A percentile compares a stretch with the other conserved stretches of the same genome.
phyloP scores from a whole-genome alignment of 2,888 invertebrate genomes.

The Zygothrica quintamaculata region DNA sequence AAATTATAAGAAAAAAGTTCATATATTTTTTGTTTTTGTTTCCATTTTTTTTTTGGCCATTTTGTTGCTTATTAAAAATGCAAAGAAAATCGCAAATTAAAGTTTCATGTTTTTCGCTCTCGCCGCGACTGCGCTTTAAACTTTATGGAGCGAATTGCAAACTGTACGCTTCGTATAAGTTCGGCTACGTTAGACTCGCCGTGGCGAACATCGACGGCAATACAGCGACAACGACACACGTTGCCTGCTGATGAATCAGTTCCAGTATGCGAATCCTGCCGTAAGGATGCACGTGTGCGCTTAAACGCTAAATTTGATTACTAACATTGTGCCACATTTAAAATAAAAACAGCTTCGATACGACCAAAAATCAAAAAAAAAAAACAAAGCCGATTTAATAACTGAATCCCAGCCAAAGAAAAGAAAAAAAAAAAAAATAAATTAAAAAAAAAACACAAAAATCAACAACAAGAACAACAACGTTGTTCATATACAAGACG shows the following conservation, averaged over 20 bases:
- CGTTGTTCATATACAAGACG: slow-evolving; percentile 68
- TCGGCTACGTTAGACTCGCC: slow-evolving; percentile 37
- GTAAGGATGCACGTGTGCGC: slow-evolving; percentile 76
- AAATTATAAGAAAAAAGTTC: too few species aligned
- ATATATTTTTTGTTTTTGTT: too few species aligned
- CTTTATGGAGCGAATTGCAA: slow-evolving; percentile 20
- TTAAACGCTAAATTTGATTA: slow-evolving; percentile 27
- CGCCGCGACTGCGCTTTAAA: slow-evolving; percentile 36
- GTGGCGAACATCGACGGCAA: slow-evolving; percentile 31
- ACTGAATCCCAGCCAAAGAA: slow-evolving; percentile 64
- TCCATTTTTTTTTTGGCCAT: slow-evolving; percentile 39
- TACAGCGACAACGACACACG: slow-evolving; percentile 21
- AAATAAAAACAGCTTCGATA: slow-evolving; percentile 56
- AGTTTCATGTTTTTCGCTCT: slow-evolving; percentile 55
- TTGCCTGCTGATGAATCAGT: slow-evolving; percentile 68
- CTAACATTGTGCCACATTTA: slow-evolving; percentile 70
- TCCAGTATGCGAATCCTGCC: slow-evolving; percentile 78
- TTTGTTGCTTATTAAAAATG: slow-evolving; percentile 68
- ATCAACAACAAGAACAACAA: slow-evolving; percentile 34
- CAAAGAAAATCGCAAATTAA: slow-evolving; percentile 66
- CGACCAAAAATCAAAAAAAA: slow-evolving; percentile 29
- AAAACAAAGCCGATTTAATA: slow-evolving; percentile 68
- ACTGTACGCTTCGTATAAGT: slow-evolving; percentile 19
- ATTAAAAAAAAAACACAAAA: slow-evolving; percentile 27
- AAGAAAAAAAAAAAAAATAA: slow-evolving; percentile 23